Evolutionary conservation across 1,140 invertebrate species (phyloP).

Genomic region (Drosophila pectinifera): DNA sequence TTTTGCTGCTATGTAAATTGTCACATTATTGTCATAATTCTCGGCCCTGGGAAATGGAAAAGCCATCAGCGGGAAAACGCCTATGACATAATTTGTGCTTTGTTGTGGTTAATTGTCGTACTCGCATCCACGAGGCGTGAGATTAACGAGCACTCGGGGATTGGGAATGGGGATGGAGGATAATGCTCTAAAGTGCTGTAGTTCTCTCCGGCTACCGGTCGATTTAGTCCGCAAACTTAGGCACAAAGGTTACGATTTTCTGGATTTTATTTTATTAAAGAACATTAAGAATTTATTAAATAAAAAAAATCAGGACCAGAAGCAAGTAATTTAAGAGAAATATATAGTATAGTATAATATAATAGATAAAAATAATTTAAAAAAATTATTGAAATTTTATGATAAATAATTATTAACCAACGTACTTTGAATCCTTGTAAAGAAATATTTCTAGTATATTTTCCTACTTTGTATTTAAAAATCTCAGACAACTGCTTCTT

Average conservation of each 20-base stretch:
- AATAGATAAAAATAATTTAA: too few species aligned
- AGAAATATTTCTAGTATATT: too few species aligned
- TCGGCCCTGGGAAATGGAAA: conserved; percentile 65
- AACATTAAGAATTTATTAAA: neutral
- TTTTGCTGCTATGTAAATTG: conserved; percentile 72
- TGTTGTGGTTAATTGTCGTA: conserved; percentile 78
- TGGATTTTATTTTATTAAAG: neutral
- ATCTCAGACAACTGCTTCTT: too few species aligned
- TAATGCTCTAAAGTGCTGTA: conserved; percentile 23
- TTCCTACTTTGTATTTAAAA: too few species aligned
- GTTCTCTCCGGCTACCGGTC: conserved; percentile 26
- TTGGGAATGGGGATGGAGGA: conserved; percentile 13
- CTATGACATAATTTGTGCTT: conserved; percentile 78
- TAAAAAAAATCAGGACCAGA: neutral
- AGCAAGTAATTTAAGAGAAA: neutral
- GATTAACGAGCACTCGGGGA: conserved; percentile 30
- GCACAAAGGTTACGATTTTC: neutral
- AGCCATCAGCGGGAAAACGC: conserved; percentile 69
- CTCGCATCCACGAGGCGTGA: conserved; percentile 49
- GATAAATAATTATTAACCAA: too few species aligned
- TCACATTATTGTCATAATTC: conserved; percentile 82
- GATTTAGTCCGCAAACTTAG: conserved; percentile 4
- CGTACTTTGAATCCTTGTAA: too few species aligned
- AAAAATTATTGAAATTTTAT: too few species aligned
- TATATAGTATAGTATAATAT: too few species aligned